Conservation (phyloP, 2,888 invertebrate species). For the Andrena marginata region DNA sequence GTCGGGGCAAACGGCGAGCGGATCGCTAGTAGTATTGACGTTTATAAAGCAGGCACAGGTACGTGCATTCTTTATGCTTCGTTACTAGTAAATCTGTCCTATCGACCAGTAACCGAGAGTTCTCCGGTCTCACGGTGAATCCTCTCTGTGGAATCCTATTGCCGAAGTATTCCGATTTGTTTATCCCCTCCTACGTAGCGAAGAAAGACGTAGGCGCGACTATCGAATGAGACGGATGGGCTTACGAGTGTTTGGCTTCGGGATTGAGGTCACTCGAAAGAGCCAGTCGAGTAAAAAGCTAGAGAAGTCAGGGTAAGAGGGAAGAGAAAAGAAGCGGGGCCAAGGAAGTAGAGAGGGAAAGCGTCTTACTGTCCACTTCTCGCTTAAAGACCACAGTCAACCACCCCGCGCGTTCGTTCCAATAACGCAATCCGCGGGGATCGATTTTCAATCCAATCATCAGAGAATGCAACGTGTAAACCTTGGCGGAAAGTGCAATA, state of each 20-base stretch:
- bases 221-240: conserved; percentile 34
- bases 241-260: conserved; percentile 67
- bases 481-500: conserved; percentile 79
- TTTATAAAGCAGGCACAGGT: no score
- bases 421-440: conserved; percentile 75
- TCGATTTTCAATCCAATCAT: conserved; percentile 84
- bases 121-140: conserved; percentile 5
- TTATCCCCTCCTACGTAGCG: conserved; percentile 40
- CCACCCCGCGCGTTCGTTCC: conserved; percentile 59
- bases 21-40: no score
- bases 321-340: conserved; percentile 35
- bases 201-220: conserved; percentile 23
- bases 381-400: conserved; percentile 35
- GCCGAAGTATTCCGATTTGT: conserved; percentile 60
- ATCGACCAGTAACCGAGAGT: conserved; percentile 23
- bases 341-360: conserved; percentile 39
- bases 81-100: background rate
- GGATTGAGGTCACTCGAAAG: conserved; percentile 59
- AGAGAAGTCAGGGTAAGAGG: conserved; percentile 11
- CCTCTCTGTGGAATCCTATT: conserved; percentile 51
- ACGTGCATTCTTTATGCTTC: background rate
- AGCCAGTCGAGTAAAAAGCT: conserved; percentile 15
- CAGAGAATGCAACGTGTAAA: conserved; percentile 81
- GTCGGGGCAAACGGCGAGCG: no score
- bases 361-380: conserved; percentile 56